These are phyloP conservation scores for Plumapathes pennacea DNA, from an alignment of 92 coral and sea anemone genomes.

Conservation along the genomic window DNA sequence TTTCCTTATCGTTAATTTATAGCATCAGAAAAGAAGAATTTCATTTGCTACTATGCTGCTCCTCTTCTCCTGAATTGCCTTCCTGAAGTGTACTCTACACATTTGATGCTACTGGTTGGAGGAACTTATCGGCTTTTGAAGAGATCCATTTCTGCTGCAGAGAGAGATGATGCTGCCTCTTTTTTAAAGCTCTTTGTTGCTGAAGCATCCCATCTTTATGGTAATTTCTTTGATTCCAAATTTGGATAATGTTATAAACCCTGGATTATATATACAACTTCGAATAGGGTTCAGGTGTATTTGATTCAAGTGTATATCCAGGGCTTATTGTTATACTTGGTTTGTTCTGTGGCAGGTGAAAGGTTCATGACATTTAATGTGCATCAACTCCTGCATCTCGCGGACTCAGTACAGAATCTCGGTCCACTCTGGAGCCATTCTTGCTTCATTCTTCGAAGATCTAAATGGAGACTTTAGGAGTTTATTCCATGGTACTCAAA, in stretches of 20 bases:
- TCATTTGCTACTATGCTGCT: conserved; percentile 13
- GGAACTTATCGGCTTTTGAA: conserved; percentile 25
- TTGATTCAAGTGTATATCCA: too few species aligned
- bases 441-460: conserved; percentile 32
- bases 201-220: conserved; percentile 22
- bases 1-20: not conserved
- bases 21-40: conserved; percentile 41
- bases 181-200: conserved; percentile 35
- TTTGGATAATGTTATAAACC: not conserved
- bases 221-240: conserved; percentile 14
- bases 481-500: conserved; percentile 39
- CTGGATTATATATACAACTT: not conserved
- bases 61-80: conserved; percentile 29
- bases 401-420: conserved; percentile 8
- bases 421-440: conserved; percentile 40
- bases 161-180: conserved; percentile 22
- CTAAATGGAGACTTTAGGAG: conserved; percentile 24
- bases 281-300: too few species aligned
- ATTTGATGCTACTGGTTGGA: conserved; percentile 36
- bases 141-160: conserved; percentile 9
- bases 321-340: too few species aligned
- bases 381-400: conserved; percentile 19
- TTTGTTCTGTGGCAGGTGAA: conserved; percentile 11
- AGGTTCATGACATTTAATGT: conserved; percentile 10
- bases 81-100: conserved; percentile 5